phyloP scores from a whole-genome alignment of 1,140 invertebrate genomes.

The Lordiphosa stackelbergi region DNA sequence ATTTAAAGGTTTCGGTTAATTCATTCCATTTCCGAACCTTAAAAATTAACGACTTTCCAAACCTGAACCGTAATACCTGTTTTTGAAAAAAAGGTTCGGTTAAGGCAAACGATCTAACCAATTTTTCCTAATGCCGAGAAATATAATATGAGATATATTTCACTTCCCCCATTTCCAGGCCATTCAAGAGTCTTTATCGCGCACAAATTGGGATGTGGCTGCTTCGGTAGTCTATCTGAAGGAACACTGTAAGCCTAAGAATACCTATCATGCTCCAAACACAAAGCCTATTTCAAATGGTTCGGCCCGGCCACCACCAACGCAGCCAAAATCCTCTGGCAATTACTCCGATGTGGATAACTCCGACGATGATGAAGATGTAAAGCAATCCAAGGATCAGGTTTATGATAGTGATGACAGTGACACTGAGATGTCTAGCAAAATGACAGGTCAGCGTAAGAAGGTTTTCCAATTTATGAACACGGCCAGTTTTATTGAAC shows the following conservation, averaged over 20 bases:
- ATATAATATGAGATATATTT: too few species aligned
- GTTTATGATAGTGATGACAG: conserved; percentile 82
- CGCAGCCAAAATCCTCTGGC: neutral
- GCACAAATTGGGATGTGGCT: conserved; percentile 67
- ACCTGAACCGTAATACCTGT: too few species aligned
- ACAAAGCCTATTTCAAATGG: conserved; percentile 54
- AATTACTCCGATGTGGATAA: conserved; percentile 63
- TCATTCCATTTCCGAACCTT: too few species aligned
- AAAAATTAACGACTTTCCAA: too few species aligned
- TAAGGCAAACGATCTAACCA: too few species aligned
- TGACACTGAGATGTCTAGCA: conserved; percentile 84
- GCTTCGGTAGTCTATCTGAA: conserved; percentile 55
- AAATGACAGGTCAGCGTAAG: conserved; percentile 83
- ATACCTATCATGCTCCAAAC: conserved; percentile 26
- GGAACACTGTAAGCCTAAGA: conserved; percentile 57
- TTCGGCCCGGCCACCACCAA: conserved; percentile 23
- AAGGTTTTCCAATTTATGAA: conserved; percentile 88
- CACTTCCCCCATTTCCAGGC: conserved; percentile 43
- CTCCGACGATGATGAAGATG: conserved; percentile 59
- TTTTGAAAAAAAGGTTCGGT: too few species aligned
- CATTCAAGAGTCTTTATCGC: conserved; percentile 68
- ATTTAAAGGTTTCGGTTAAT: neutral
- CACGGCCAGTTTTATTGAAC: conserved; percentile 81
- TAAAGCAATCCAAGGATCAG: conserved; percentile 59
- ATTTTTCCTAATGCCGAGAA: too few species aligned